Evolutionary conservation across 2,888 invertebrate genomes (phyloP), one percentile per base, ranked within the genome.

Genomic region (Ophion obscuratus): DNA sequence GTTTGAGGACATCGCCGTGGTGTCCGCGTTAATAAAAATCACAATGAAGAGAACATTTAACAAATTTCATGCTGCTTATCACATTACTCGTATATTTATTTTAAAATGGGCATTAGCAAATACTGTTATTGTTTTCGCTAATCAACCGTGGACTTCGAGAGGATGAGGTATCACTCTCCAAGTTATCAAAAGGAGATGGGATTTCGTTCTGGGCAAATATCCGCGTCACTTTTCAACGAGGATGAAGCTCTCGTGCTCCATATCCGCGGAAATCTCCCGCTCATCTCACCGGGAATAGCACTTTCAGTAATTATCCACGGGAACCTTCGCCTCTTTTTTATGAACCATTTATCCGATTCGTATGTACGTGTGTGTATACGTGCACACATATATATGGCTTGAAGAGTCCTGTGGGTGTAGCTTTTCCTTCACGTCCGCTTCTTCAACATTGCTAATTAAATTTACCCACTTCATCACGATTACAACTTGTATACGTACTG

Each of bases 231-330:
- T 67, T 62, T 68, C 64, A 81, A 59, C 70, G 36, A 73, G 57
- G 78, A 78, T 36, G 77, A 64, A 68, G 40, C 7, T 7, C 40
- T 7, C 40, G 40, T 40, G 47, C 53, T 73, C 61, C 66, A 78
- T 61, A 81, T 81, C 76, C 68, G 53, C 24, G 47, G 24, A 47
- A 53, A 78, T 71, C 76, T 76, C 27, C 70, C n/a, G 36, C 66
- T 79, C 75, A 71, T 82, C 76, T 75, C 77, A 75, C 40, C 40
- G 75, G 57, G 57, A 53, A 73, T 40, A 83, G 83, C 83, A 80
- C 85, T 85, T 80, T 83, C 62, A 73, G 76, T 85, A 85, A 85
- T 85, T 80, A 85, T 85, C 47, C 80, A 66, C 66, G 73, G 44
- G 61, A 83, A 83, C 53, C 76, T 80, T 85, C 9, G 40, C 40